Evolutionary conservation across 1,140 invertebrate species (phyloP), one percentile per base, ranked within the genome.

Genomic region (Protaetia brevitarsis): DNA sequence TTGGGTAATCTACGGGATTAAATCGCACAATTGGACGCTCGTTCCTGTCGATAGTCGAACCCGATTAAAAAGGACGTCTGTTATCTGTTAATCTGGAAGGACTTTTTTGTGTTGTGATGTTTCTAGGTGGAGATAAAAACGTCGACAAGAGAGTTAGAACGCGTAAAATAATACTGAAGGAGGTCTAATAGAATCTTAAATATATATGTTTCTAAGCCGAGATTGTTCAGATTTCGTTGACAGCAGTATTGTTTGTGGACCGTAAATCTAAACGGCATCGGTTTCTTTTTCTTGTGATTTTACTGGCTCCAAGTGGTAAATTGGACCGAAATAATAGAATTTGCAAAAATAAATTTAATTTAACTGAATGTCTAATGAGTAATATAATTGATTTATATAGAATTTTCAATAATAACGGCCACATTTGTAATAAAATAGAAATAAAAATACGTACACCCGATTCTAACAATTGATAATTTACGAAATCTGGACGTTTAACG

Each of bases 31-130:
- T 51, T 51, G 41, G 41, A 51, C 13, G 26, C 41, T 51, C 41
- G 26, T 51, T 51, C 26, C 41, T 51, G 41, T 51, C 41, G 41
- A 51, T 51, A 51, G 41, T 51, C 26, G 26, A 51, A 10, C 41
- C 41, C 41, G 41, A 51, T 51, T 51, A 51, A 51, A 51, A 23
- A 26, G 16, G 41, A 51, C 41, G 41, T 19, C 41, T 51, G 41
- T 51, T 51, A 51, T 51, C 41, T 51, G 13, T 51, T 51, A 51
- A 51, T 51, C 41, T 51, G 13, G 41, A 51, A 51, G 41, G 41
- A 51, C 3, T 51, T 51, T 45, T 51, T 51, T 51, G 41, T 51
- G 41, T 51, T 51, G 41, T 51, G 41, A 51, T 51, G 41, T 51
- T 51, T 51, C 41, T 51, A 51, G 41, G 41, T 23, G 41, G 41